phyloP scores from a whole-genome alignment of 1,140 invertebrate genomes.

The Ostrea denselamellosa region DNA sequence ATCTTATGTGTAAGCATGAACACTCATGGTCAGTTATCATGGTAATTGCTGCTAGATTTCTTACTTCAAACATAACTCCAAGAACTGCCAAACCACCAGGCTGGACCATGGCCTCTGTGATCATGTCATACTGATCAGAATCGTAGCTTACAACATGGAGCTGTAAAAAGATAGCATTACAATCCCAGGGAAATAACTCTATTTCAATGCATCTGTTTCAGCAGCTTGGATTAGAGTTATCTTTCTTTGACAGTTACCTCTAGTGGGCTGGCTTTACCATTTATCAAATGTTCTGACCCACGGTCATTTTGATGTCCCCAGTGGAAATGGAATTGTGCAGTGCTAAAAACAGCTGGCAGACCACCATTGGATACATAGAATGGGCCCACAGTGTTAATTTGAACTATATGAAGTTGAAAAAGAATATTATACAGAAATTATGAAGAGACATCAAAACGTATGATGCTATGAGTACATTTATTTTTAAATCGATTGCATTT shows the following conservation, averaged over 20 bases:
- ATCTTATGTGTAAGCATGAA: too few relatives aligned
- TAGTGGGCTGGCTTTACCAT: slow-evolving; percentile 66
- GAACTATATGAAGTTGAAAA: slow-evolving; percentile 37
- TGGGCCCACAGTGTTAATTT: slow-evolving; percentile 66
- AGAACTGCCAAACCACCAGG: slow-evolving; percentile 70
- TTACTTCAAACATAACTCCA: slow-evolving; percentile 71
- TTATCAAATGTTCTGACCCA: slow-evolving; percentile 75
- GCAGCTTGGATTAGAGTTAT: not conserved
- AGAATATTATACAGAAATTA: not conserved
- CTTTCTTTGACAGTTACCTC: slow-evolving; percentile 66
- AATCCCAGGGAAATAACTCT: slow-evolving; percentile 17
- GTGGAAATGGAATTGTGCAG: slow-evolving; percentile 77
- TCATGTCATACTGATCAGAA: slow-evolving; percentile 56
- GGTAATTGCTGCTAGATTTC: not conserved
- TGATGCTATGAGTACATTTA: too few relatives aligned
- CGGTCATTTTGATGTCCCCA: slow-evolving; percentile 73
- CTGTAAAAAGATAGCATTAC: slow-evolving; percentile 55
- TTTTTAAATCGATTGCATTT: too few relatives aligned
- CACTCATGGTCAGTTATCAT: too few relatives aligned
- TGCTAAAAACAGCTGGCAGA: slow-evolving; percentile 67
- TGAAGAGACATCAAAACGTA: not conserved
- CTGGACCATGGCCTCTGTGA: slow-evolving; percentile 63
- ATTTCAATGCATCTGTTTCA: not conserved
- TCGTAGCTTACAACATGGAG: slow-evolving; percentile 73
- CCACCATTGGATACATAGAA: slow-evolving; percentile 73